Evolutionary conservation across 2,888 invertebrate species (phyloP), one percentile per base, ranked within the genome.

Genomic region (Apamea anceps): DNA sequence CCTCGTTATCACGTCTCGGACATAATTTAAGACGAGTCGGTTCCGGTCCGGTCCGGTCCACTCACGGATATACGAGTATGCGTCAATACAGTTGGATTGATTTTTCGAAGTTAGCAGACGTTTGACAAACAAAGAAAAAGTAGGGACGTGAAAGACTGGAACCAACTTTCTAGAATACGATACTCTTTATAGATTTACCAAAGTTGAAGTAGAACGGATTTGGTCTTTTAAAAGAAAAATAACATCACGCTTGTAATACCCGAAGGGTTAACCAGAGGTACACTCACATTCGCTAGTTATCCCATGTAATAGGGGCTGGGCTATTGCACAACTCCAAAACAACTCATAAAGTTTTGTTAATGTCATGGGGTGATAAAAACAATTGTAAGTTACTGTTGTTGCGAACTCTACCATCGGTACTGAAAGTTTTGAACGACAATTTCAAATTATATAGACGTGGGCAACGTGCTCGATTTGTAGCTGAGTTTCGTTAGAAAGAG

Each of bases 1-100:
- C 70, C 81, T 81, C 81, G 81, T 87, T 86, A 85, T 79, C 86
- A 87, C 86, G 86, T 87, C 68, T 81, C 76, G 87, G 80, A 87
- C 86, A 87, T 87, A 85, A 87, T 87, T 87, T 87, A 87, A 87
- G 86, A 79, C 63, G 78, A 81, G 73, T 62, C 75, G 79, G 66
- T 77, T 67, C 70, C 84, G 70, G 79, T 66, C 77, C 84, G 72
- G 25, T 62, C 72, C 71, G 62, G 78, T 68, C 37, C 75, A 57
- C 68, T 70, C 63, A 74, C 66, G 80, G 82, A 66, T 82, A 32
- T 79, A 32, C 32, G 32, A 32, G 32, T 32, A 84, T 63, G 80
- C 80, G 85, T 63, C 82, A 84, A 80, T 80, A 80, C 71, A 32
- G 54, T 82, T 45, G 57, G 74, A 82, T 84, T 85, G 82, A 85